phyloP scores from a whole-genome alignment of 2,113 vertebrate species.

The Condylura cristata region DNA sequence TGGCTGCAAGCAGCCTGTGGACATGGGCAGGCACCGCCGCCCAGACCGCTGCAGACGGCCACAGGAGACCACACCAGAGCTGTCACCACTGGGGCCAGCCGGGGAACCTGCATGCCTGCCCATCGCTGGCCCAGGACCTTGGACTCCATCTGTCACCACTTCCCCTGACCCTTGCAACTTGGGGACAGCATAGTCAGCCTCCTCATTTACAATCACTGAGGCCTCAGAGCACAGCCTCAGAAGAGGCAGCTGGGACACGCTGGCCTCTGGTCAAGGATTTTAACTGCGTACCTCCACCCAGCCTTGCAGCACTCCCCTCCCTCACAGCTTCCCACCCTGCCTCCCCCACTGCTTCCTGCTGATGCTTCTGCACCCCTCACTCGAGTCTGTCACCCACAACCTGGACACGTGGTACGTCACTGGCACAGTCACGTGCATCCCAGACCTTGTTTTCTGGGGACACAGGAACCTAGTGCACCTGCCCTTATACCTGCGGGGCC shows the following conservation, averaged over 20 bases:
- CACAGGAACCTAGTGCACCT: background rate
- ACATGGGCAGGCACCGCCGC: rapidly evolving
- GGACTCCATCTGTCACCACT: background rate
- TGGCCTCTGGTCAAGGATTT: background rate
- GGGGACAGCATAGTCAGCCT: background rate
- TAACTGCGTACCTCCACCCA: background rate
- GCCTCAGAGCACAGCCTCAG: background rate
- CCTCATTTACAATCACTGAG: background rate
- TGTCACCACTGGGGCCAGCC: background rate
- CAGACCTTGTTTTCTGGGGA: background rate
- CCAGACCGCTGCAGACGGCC: background rate
- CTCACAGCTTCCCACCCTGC: background rate
- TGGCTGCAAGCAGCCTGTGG: background rate
- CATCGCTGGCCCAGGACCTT: no score
- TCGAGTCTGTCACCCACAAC: no score
- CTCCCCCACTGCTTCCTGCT: no score
- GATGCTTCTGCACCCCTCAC: no score
- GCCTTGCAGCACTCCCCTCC: background rate
- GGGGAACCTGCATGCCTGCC: rapidly evolving
- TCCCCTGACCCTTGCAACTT: background rate
- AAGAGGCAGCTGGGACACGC: background rate
- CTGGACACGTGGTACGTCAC: no score
- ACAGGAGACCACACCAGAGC: background rate
- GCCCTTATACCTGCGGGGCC: background rate
- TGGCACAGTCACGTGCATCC: no score